Percentiles rank a stretch among this genome's conserved stretches.
These are phyloP conservation scores for Dermochelys coriacea DNA, from an alignment of 2,797 vertebrate species.

Conservation along the genomic window DNA sequence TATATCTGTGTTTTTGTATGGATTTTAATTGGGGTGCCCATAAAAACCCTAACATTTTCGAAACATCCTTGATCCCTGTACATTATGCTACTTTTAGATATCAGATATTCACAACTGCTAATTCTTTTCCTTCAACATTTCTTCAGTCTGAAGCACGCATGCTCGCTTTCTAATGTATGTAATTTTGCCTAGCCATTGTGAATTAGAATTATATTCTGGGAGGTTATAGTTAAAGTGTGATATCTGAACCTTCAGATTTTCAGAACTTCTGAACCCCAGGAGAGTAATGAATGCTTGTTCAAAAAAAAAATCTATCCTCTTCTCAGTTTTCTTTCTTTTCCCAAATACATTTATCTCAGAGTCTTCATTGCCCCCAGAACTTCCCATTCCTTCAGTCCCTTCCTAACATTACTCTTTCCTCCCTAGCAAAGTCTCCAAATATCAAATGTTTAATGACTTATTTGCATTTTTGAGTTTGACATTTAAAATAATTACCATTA, in stretches of 20 bases:
- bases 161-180: not conserved
- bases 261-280: not conserved
- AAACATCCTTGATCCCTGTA: not conserved
- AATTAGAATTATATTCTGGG: not conserved
- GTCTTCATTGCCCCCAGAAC: not conserved
- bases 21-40: not conserved
- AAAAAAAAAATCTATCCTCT: not conserved
- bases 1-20: not conserved
- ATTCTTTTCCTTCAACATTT: not conserved
- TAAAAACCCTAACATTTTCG: not conserved
- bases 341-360: not conserved
- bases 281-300: not conserved
- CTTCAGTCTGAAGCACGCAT: not conserved
- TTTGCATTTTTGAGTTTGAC: not conserved
- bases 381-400: not conserved
- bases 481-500: not conserved
- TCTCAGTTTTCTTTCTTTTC: not conserved
- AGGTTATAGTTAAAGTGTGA: not conserved
- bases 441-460: not conserved
- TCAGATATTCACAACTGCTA: not conserved
- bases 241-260: not conserved
- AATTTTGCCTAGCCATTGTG: not conserved
- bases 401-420: not conserved
- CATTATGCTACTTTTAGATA: not conserved
- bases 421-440: not conserved